Base-by-base conservation (phyloP, 2,797 vertebrate genomes). In the Sus cebifrons region DNA sequence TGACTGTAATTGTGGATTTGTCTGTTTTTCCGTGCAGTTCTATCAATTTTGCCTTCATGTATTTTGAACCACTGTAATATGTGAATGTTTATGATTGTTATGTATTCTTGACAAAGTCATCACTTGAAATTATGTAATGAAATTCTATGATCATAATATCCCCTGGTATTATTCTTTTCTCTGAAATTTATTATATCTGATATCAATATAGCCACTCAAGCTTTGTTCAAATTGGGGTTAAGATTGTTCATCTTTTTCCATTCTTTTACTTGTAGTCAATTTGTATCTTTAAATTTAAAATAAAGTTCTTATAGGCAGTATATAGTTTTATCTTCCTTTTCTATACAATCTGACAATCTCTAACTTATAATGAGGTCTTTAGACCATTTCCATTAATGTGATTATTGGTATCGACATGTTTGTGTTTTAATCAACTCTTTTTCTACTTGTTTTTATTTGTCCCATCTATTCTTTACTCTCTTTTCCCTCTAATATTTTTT, bases 221-320 rank as follows among this genome's bases (percentile, higher is more conserved):
- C 32, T 94, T 79, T 64, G 6, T 70, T 87, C 70, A 79, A 27
- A 95, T 52, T 85, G 16, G 17, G 92, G 29, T 81, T 89, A 95
- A 94, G 78, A 86, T 83, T 81, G 20, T 82, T 54, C 44, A 74
- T 88, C 49, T 52, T 96, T 85, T 95, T 70, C 65, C 21, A 84
- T 85, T 36, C 12, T 62, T 75, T 88, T 89, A 49, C 49, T 91
- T 84, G 52, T 82, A 94, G 92, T 67, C 23, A 78, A 49, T 67
- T 58, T 73, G 64, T 64, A 73, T 71, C 81, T 86, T 96, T 86
- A 92, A 40, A 92, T 68, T 86, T 85, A 71, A 94, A 94, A 86
- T 70, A 85, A 13, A 6, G 58, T 40, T 65, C 40, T 70, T 82
- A 71, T 13, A 85, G 54, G 74, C 10, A 89, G 21, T 62, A 86